Percentiles rank a stretch among this genome's conserved stretches.
Conservation (phyloP, 2,888 invertebrate genomes). For the Dryobotodes eremita region DNA sequence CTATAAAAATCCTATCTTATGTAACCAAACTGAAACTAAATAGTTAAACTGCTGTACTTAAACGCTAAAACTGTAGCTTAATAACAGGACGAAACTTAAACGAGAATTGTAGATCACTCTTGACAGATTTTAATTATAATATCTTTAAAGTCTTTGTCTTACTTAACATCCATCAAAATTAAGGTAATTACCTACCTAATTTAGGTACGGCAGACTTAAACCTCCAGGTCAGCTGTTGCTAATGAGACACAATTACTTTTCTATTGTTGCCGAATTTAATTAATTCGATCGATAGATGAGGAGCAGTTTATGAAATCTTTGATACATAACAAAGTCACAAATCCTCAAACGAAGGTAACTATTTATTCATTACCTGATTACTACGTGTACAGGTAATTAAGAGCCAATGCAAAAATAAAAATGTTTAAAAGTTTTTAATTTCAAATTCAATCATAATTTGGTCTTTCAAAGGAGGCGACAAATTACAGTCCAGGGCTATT, state of each 20-base stretch:
- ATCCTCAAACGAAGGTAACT: no score
- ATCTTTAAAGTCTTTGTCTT: neutral
- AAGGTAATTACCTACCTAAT: neutral
- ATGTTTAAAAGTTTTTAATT: neutral
- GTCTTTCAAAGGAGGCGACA: neutral
- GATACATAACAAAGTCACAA: neutral
- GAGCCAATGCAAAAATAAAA: neutral
- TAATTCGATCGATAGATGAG: no score
- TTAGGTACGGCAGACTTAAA: neutral
- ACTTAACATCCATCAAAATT: neutral
- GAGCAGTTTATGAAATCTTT: no score
- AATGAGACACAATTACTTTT: no score
- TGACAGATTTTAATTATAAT: neutral
- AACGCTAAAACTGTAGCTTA: no score
- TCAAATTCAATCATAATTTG: constrained; percentile 1
- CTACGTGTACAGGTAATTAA: no score
- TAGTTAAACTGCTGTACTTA: no score
- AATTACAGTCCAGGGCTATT: neutral
- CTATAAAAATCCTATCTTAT: neutral
- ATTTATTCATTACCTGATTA: no score
- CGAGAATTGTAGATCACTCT: neutral
- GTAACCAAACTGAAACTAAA: no score
- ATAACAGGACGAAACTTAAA: neutral
- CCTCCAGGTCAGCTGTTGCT: neutral
- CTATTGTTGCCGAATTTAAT: no score